phyloP scores from a whole-genome alignment of 37 sponge, comb jelly and placozoan species.

The Amphimedon queenslandica region DNA sequence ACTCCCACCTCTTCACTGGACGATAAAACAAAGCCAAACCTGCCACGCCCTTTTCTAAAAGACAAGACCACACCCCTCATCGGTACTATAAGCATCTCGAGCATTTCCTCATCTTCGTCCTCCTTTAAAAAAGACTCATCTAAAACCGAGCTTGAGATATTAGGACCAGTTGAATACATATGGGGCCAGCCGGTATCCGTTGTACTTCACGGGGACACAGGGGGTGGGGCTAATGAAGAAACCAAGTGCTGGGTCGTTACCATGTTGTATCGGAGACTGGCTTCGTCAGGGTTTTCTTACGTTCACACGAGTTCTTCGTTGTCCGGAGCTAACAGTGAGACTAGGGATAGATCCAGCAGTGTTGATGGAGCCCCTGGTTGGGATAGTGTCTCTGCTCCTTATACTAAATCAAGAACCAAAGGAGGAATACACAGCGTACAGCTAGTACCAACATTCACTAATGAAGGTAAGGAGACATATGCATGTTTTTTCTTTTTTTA shows the following conservation, averaged over 20 bases:
- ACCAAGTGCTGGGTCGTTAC: conserved; percentile 39
- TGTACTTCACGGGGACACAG: not conserved
- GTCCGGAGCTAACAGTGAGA: not conserved
- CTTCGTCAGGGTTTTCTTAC: not conserved
- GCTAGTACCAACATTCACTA: conserved; percentile 24
- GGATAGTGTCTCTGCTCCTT: not conserved
- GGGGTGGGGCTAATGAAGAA: not conserved
- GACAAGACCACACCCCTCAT: not conserved
- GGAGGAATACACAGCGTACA: conserved; percentile 40
- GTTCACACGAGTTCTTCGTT: not conserved
- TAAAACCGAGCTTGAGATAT: conserved; percentile 16
- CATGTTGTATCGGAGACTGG: conserved; percentile 50
- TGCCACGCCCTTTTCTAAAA: not conserved
- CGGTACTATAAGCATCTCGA: conserved; percentile 27
- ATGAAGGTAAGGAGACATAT: no score
- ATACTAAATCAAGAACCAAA: not conserved
- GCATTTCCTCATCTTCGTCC: conserved; percentile 6
- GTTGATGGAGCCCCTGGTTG: not conserved
- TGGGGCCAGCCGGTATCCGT: conserved; percentile 44
- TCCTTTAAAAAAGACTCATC: not conserved
- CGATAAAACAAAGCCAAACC: not conserved
- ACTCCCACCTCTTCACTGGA: not conserved
- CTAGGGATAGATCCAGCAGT: not conserved
- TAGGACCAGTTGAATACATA: conserved; percentile 54
- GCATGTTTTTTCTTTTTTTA: no score